Evolutionary conservation across 2,888 invertebrate genomes (phyloP).

Genomic region (Dendrolimus pini): DNA sequence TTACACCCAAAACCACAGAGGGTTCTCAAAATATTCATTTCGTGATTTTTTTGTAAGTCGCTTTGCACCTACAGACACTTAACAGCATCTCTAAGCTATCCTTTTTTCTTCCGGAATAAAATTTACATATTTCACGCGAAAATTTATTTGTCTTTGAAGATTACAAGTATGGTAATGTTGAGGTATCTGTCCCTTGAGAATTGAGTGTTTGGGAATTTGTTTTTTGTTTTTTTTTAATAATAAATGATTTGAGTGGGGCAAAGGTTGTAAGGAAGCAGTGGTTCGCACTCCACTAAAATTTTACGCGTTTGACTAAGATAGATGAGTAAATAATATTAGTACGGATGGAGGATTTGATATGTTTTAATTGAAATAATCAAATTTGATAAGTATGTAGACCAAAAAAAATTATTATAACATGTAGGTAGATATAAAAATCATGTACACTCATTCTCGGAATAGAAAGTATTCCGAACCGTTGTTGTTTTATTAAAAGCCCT

Average conservation of each 20-base stretch:
- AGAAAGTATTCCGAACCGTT: too few species aligned
- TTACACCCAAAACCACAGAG: conserved; percentile 26
- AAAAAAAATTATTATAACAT: too few species aligned
- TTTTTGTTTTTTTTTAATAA: conserved; percentile 2
- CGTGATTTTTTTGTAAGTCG: conserved; percentile 21
- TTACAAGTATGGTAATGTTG: conserved; percentile 22
- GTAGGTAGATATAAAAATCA: too few species aligned
- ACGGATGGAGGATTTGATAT: too few species aligned
- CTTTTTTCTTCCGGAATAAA: conserved; percentile 18
- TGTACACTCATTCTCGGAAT: too few species aligned
- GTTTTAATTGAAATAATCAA: too few species aligned
- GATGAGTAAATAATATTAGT: too few species aligned
- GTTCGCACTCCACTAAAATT: too few species aligned
- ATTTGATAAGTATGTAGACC: too few species aligned
- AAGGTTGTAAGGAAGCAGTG: too few species aligned
- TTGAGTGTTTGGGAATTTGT: conserved; percentile 8
- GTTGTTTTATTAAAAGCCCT: too few species aligned
- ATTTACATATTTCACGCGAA: conserved; percentile 27
- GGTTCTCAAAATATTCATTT: conserved; percentile 25
- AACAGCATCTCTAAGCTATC: conserved; percentile 10
- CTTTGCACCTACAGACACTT: conserved; percentile 24
- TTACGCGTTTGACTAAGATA: too few species aligned
- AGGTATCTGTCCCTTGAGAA: conserved; percentile 15
- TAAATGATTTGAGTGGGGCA: not conserved
- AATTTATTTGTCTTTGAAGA: conserved; percentile 25